These are phyloP conservation scores for Pygocentrus nattereri DNA, from an alignment of 2,797 vertebrate species.

Conservation along the genomic window DNA sequence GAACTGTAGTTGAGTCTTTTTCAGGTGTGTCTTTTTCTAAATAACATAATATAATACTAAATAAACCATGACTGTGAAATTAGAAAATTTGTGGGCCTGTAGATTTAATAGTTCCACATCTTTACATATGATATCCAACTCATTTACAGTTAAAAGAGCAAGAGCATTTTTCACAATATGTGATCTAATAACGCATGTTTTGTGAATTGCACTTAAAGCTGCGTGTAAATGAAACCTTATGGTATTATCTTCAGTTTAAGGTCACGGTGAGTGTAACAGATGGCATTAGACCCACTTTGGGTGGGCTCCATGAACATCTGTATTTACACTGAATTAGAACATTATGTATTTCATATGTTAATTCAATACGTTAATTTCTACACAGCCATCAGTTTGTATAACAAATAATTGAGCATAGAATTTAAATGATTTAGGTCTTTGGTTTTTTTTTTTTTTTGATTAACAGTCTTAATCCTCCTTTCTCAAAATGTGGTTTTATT, in stretches of 20 bases:
- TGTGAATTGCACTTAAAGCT: not conserved
- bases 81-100: too few relatives aligned
- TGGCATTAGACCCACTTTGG: not conserved
- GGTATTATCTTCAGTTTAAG: not conserved
- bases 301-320: not conserved
- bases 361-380: not conserved
- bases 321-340: not conserved
- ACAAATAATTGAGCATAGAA: too few relatives aligned
- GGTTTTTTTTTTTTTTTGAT: too few relatives aligned
- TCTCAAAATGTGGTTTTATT: too few relatives aligned
- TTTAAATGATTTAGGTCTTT: too few relatives aligned
- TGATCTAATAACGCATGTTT: conserved; percentile 12
- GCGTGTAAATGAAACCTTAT: conserved; percentile 19
- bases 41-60: too few relatives aligned
- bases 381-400: not conserved
- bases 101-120: too few relatives aligned
- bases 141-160: not conserved
- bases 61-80: too few relatives aligned
- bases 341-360: not conserved
- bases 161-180: not conserved
- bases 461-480: too few relatives aligned
- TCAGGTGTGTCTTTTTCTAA: too few relatives aligned
- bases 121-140: not conserved
- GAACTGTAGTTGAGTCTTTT: too few relatives aligned
- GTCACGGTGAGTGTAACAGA: conserved; percentile 6